Conservation (phyloP, 2,113 vertebrate genomes). For the Pygathrix nemaeus region DNA sequence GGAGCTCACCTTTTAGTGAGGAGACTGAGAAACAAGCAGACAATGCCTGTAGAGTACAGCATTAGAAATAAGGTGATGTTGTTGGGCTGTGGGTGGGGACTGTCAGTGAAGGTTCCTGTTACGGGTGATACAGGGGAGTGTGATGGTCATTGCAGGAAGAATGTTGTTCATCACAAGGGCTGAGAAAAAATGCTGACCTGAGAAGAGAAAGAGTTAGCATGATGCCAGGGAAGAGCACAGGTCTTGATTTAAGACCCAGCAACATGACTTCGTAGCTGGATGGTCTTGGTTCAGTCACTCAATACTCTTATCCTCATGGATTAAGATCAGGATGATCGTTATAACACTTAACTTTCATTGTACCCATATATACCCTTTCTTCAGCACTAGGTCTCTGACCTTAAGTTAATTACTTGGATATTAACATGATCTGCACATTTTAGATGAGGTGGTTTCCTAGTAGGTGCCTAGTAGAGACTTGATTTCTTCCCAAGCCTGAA, state of each 20-base stretch:
- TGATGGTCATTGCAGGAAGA: background rate
- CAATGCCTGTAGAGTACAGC: rapidly evolving
- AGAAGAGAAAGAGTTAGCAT: background rate
- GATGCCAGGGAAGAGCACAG: too few relatives aligned
- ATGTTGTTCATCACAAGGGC: background rate
- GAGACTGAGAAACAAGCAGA: background rate
- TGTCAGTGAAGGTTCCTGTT: background rate
- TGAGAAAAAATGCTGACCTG: background rate
- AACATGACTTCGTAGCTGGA: background rate
- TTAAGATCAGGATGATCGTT: background rate
- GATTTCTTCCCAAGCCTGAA: background rate
- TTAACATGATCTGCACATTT: background rate
- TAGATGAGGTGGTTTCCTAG: background rate
- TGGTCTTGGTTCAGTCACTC: background rate
- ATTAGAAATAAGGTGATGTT: background rate
- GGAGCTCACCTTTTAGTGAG: background rate
- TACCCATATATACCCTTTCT: background rate
- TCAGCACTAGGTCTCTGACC: background rate
- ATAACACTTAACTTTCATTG: background rate
- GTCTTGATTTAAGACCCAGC: background rate
- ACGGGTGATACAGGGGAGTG: background rate
- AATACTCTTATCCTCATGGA: background rate
- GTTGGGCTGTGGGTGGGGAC: too few relatives aligned
- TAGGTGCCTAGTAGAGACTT: background rate
- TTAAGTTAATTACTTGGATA: background rate